These are phyloP conservation scores for Agapornis canus DNA, from an alignment of 2,797 vertebrate species.

Conservation along the genomic window DNA sequence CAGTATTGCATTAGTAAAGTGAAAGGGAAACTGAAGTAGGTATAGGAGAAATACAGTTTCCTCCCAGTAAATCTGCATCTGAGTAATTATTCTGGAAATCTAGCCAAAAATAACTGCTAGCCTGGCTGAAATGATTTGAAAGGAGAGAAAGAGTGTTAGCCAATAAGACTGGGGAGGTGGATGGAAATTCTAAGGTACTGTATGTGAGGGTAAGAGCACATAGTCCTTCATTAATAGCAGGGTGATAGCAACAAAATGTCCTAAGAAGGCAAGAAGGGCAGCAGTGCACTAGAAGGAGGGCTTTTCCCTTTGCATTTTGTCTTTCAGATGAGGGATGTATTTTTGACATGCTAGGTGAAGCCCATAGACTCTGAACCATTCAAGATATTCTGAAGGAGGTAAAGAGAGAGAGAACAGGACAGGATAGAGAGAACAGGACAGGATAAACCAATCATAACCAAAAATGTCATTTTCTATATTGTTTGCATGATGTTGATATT, in stretches of 20 bases:
- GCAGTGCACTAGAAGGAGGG: rapidly evolving
- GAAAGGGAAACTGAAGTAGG: not conserved
- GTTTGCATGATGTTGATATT: not conserved
- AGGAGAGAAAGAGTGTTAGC: not conserved
- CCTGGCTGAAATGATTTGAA: not conserved
- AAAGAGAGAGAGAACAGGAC: not conserved
- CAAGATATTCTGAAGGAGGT: not conserved
- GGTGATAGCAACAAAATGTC: not conserved
- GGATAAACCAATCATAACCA: not conserved
- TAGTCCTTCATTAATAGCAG: not conserved
- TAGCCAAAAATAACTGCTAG: not conserved
- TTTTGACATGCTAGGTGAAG: not conserved
- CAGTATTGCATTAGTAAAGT: not conserved
- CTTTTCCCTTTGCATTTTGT: not conserved
- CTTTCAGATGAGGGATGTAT: not conserved
- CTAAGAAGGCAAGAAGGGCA: not conserved
- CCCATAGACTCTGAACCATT: not conserved
- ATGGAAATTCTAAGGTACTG: not conserved
- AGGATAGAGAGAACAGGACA: not conserved
- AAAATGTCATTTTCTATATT: not conserved
- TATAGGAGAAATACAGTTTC: not conserved
- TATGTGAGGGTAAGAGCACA: not conserved
- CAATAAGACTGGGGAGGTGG: rapidly evolving
- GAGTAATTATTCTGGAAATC: not conserved
- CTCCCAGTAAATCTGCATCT: not conserved